Base-by-base conservation (phyloP, 1,140 invertebrate species). In the Drosophila simulans region DNA sequence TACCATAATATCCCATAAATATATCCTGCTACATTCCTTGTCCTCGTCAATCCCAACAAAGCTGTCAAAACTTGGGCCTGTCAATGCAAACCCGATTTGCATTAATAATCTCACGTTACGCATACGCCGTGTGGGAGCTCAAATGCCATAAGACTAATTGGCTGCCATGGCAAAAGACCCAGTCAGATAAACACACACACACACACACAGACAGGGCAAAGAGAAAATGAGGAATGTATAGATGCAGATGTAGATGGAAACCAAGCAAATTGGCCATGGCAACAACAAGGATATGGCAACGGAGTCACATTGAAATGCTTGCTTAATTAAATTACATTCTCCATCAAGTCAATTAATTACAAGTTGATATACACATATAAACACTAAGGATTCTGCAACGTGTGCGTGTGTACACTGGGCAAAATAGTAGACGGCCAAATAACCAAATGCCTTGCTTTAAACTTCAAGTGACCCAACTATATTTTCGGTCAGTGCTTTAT, bases 321-420 rank as follows among this genome's bases (percentile, higher is more conserved):
- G 85, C 77, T 88, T 91, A 91, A 91, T 91, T 80, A 88, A 91
- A 91, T 90, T 88, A 91, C 83, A 88, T 91, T 91, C 90, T 91
- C 83, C 89, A 91, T 91, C 83, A 91, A 91, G 88, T 88, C 83
- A 91, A 91, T 91, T 91, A 91, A 91, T 91, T 83, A 84, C 88
- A 74, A 91, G 70, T 91, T 81, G 80, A 81, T 70, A 80, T 60
- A 60, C 58, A 84, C 73, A 80, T 65, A 43, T 57, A 77, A 54
- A 62, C 63, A 60, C 62, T 49, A 45, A 55, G 34, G 42, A 64
- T 54, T 56, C 52, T 58, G 53, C 71, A 63, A 39, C 43, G 11
- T 59, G 65, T 66, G 65, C 39, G 48, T 62, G 43, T 42, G 8
- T 69, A 20, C 60, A 68, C 40, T 11, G 31, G 0, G 10, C 17